Evolutionary conservation across 1,140 invertebrate genomes (phyloP).

Genomic region (Orius insidiosus): DNA sequence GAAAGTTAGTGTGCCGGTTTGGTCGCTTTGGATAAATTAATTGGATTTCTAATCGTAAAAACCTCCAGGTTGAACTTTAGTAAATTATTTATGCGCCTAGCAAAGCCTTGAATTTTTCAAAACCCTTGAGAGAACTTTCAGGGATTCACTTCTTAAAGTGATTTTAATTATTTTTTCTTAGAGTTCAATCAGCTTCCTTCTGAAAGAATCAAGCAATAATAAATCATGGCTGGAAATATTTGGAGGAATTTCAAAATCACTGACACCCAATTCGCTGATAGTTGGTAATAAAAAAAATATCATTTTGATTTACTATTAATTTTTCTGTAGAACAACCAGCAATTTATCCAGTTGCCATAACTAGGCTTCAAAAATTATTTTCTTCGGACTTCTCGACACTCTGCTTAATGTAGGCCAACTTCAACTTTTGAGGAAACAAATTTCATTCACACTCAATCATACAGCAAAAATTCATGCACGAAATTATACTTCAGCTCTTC

Average conservation of each 20-base stretch:
- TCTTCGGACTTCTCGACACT: slow-evolving; percentile 44
- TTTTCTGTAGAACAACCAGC: slow-evolving; percentile 32
- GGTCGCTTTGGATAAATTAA: slow-evolving; percentile 70
- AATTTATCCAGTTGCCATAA: slow-evolving; percentile 39
- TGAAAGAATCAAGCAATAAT: slow-evolving; percentile 32
- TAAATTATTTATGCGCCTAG: slow-evolving; percentile 21
- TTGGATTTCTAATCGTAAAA: slow-evolving; percentile 73
- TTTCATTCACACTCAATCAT: slow-evolving; percentile 74
- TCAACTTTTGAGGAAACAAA: slow-evolving; percentile 70
- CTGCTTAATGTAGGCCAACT: slow-evolving; percentile 70
- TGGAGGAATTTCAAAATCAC: slow-evolving; percentile 25
- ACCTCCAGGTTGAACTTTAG: slow-evolving; percentile 52
- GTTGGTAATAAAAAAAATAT: slow-evolving; percentile 25
- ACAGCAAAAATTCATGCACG: slow-evolving; percentile 87
- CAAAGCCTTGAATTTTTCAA: too few relatives aligned
- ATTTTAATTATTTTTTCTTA: slow-evolving; percentile 10
- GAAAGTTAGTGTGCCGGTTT: slow-evolving; percentile 73
- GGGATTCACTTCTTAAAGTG: slow-evolving; percentile 8
- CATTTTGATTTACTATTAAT: neutral
- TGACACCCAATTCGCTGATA: slow-evolving; percentile 25
- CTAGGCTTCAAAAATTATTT: slow-evolving; percentile 47
- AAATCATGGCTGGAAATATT: slow-evolving; percentile 38
- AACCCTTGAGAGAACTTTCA: too few relatives aligned
- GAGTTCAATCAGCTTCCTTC: slow-evolving; percentile 26
- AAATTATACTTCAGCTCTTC: slow-evolving; percentile 62